phyloP scores from a whole-genome alignment of 2,113 vertebrate genomes.

The Motacilla tschutschensis region DNA sequence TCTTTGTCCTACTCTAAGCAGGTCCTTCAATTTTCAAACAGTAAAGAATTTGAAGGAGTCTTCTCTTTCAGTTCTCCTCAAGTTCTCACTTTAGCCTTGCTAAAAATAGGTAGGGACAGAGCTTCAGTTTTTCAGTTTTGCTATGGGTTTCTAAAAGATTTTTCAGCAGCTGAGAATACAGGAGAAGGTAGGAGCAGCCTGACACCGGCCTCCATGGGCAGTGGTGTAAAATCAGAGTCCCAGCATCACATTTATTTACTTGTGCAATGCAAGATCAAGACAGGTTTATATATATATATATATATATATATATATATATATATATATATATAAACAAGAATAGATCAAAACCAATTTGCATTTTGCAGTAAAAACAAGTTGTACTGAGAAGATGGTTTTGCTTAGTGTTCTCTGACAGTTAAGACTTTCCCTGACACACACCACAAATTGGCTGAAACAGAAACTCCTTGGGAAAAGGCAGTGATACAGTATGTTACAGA shows the following conservation, averaged over 20 bases:
- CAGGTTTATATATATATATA: not conserved
- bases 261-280: not conserved
- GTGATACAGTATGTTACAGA: rapidly evolving
- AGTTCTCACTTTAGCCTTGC: not conserved
- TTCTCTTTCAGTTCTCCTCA: constrained; percentile 32
- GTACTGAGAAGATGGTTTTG: not conserved
- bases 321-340: not conserved
- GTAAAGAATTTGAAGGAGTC: constrained; percentile 41
- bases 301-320: not conserved
- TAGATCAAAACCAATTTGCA: not conserved
- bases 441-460: not conserved
- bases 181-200: not conserved
- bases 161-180: not conserved
- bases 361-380: not conserved
- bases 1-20: not conserved
- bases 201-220: not conserved
- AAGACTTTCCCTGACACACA: not conserved
- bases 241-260: not conserved
- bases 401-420: not conserved
- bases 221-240: not conserved
- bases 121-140: not conserved
- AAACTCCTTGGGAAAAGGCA: not conserved
- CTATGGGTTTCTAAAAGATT: not conserved
- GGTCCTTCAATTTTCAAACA: constrained; percentile 18
- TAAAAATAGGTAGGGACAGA: not conserved